phyloP scores from a whole-genome alignment of 2,888 invertebrate species.

The Hypercompe scribonia region DNA sequence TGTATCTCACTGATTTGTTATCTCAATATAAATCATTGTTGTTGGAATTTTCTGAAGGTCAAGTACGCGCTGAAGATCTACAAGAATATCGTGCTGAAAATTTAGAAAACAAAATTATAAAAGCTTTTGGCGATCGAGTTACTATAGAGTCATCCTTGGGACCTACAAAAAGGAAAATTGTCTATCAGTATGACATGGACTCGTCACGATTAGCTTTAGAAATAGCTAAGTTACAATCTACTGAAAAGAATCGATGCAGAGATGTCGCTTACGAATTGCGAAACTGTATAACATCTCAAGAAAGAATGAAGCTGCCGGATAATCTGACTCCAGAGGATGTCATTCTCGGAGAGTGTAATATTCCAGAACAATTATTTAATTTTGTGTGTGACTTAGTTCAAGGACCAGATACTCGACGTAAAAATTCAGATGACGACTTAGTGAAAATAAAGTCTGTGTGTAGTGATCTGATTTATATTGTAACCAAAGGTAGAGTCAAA shows the following conservation, averaged over 20 bases:
- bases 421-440: too few relatives aligned
- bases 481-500: slow-evolving; percentile 27
- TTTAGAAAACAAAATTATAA: slow-evolving; percentile 46
- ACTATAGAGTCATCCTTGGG: slow-evolving; percentile 43
- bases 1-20: too few relatives aligned
- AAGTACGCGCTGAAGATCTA: slow-evolving; percentile 18
- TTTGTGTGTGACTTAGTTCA: too few relatives aligned
- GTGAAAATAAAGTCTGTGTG: slow-evolving; percentile 44
- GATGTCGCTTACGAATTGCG: slow-evolving; percentile 49
- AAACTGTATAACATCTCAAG: slow-evolving; percentile 44
- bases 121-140: slow-evolving; percentile 48
- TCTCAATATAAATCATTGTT: slow-evolving; percentile 15
- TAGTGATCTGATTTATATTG: slow-evolving; percentile 21
- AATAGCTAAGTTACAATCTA: slow-evolving; percentile 29
- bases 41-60: slow-evolving; percentile 3
- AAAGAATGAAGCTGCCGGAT: slow-evolving; percentile 33
- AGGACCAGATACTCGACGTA: too few relatives aligned
- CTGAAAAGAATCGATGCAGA: slow-evolving; percentile 37
- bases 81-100: slow-evolving; percentile 49
- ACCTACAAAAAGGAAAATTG: slow-evolving; percentile 34
- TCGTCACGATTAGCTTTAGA: too few relatives aligned
- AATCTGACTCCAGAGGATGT: slow-evolving; percentile 14
- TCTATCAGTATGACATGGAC: too few relatives aligned
- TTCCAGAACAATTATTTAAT: slow-evolving; percentile 8
- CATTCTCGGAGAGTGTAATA: slow-evolving; percentile 28